Percentiles rank a stretch among this genome's conserved stretches.
phyloP scores from a whole-genome alignment of 2,797 vertebrate genomes.

The Mormyrops boulengeri region DNA sequence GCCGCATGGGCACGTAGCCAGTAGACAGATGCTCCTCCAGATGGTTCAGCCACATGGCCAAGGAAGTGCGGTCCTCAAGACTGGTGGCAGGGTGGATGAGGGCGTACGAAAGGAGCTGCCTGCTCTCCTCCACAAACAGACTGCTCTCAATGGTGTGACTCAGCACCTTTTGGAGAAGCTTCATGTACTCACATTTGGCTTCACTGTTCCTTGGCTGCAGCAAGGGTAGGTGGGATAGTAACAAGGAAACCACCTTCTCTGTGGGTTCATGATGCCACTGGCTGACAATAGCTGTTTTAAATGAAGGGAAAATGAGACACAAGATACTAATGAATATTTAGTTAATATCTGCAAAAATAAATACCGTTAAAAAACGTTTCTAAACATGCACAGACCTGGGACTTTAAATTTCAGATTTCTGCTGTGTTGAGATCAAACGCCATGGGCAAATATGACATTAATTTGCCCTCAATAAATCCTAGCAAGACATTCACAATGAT shows the following conservation, averaged over 20 bases:
- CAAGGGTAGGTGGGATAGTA: conserved; percentile 85
- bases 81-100: conserved; percentile 95
- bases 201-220: conserved; percentile 87
- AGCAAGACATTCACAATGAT: neutral
- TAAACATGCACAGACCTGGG: neutral
- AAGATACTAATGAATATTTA: neutral
- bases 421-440: neutral
- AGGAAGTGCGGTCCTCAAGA: conserved; percentile 84
- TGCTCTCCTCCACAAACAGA: conserved; percentile 88
- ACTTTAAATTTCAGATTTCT: neutral
- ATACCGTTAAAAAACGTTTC: neutral
- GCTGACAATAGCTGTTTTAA: conserved; percentile 72
- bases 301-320: conserved; percentile 5
- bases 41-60: conserved; percentile 91
- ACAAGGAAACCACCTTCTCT: conserved; percentile 82
- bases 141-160: conserved; percentile 91
- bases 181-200: conserved; percentile 94
- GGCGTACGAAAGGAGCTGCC: conserved; percentile 91
- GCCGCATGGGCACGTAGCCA: conserved; percentile 60
- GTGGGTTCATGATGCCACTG: conserved; percentile 93
- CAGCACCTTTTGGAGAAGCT: conserved; percentile 86
- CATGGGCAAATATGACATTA: neutral
- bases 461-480: neutral
- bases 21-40: conserved; percentile 83
- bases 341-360: neutral